phyloP scores from a whole-genome alignment of 2,797 vertebrate genomes.

The Echiichthys vipera region DNA sequence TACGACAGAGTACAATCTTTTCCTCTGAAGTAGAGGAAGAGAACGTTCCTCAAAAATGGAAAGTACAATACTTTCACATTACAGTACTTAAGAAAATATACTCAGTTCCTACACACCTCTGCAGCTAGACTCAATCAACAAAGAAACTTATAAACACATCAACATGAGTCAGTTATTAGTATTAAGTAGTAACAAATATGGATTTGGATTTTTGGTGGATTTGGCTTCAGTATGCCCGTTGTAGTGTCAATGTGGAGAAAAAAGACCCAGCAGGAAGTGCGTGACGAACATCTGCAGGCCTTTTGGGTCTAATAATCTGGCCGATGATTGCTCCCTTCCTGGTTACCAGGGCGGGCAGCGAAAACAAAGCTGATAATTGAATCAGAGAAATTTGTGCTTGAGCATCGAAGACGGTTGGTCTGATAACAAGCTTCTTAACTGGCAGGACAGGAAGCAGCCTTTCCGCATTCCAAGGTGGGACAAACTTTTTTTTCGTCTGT shows the following conservation, averaged over 20 bases:
- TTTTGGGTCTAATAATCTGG: conserved; percentile 57
- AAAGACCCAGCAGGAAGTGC: conserved; percentile 63
- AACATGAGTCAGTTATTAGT: not conserved
- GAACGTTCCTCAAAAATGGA: not conserved
- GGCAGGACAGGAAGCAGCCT: conserved; percentile 79
- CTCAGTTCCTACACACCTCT: not conserved
- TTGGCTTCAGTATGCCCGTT: conserved; percentile 17
- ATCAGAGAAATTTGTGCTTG: conserved; percentile 53
- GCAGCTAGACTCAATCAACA: not conserved
- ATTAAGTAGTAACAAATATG: not conserved
- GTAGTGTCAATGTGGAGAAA: not conserved
- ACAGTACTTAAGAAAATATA: not conserved
- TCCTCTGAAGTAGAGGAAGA: not conserved
- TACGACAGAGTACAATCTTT: not conserved
- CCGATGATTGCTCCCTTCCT: conserved; percentile 82
- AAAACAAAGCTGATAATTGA: conserved; percentile 58
- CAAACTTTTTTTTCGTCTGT: conserved; percentile 19
- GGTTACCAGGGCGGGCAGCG: conserved; percentile 56
- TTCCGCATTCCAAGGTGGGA: conserved; percentile 82
- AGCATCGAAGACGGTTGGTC: conserved; percentile 42
- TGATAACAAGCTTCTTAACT: conserved; percentile 68
- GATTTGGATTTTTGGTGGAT: no score
- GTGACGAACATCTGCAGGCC: conserved; percentile 44
- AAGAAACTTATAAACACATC: not conserved
- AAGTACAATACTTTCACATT: not conserved